Evolutionary conservation across 1,140 invertebrate genomes (phyloP), one percentile per base, ranked within the genome.

Genomic region (Heliconius melpomene): DNA sequence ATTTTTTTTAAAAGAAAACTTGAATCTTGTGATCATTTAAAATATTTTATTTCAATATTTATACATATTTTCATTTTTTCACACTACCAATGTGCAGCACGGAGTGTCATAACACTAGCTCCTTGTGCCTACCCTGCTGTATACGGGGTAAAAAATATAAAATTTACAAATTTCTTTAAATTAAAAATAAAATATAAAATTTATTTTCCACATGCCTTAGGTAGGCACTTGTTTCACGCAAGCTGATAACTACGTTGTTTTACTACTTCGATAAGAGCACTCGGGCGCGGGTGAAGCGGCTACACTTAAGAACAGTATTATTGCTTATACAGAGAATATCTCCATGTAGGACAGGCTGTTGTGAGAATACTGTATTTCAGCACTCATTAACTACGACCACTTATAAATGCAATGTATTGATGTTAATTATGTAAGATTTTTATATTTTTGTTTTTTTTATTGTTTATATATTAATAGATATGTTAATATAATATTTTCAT

Each of bases 261-360:
- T 83, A 77, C 78, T 40, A 75, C 73, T 79, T 50, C 76, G 74
- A 83, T 86, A 84, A 83, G 83, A 86, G 80, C 80, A 73, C 52
- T 79, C 78, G 78, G 79, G 78, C 74, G 79, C 79, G 79, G 60
- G 79, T 81, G 80, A 77, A 80, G 83, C 84, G 84, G 81, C 86
- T 85, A 87, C 82, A 89, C 86, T 89, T 87, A 87, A 88, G 87
- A 86, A 87, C 72, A 86, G 81, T 81, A 86, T 89, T 91, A 89
- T 87, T 85, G 84, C 83, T 80, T 84, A 83, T 74, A 80, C 52
- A 78, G 50, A 36, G 80, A 82, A 78, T 52, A 82, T 77, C 82
- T 79, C 79, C 78, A 80, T 85, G 85, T 85, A 29, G 77, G 78
- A 86, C 23, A 66, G 13, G 60, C 83, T 75, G 76, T 83, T 82